A percentile compares a stretch with the other conserved stretches of the same genome.
These are phyloP conservation scores for Drosophila ficusphila DNA, from an alignment of 1,140 invertebrate genomes.

Conservation along the genomic window DNA sequence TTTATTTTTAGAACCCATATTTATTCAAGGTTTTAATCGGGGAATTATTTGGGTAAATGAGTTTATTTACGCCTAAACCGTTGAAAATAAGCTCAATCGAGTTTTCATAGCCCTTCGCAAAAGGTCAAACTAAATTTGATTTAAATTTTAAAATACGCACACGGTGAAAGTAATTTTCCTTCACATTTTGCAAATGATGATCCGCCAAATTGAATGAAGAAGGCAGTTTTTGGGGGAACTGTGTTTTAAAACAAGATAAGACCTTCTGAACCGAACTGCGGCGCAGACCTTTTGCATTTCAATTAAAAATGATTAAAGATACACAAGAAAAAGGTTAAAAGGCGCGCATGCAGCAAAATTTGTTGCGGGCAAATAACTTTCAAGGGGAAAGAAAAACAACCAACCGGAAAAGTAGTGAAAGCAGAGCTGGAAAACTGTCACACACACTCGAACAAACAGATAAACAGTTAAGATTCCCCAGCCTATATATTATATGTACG, in stretches of 20 bases:
- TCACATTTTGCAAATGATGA: slow-evolving; percentile 39
- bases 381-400: slow-evolving; percentile 30
- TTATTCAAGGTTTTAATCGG: not conserved
- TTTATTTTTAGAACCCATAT: not conserved
- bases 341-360: slow-evolving; percentile 67
- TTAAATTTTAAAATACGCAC: slow-evolving; percentile 41
- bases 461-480: slow-evolving; percentile 32
- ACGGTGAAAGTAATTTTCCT: slow-evolving; percentile 38
- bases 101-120: slow-evolving; percentile 3
- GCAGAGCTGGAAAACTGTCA: slow-evolving; percentile 26
- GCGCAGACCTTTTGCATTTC: slow-evolving; percentile 58
- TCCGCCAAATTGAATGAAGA: slow-evolving; percentile 15
- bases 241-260: slow-evolving; percentile 24
- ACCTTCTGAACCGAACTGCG: not conserved
- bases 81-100: slow-evolving; percentile 1
- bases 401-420: slow-evolving; percentile 26
- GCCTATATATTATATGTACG: not conserved
- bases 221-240: not conserved
- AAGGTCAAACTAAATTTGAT: slow-evolving; percentile 47
- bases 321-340: slow-evolving; percentile 74
- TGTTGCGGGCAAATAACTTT: slow-evolving; percentile 72
- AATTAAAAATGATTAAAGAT: slow-evolving; percentile 80
- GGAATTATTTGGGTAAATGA: not conserved
- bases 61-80: not conserved
- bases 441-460: slow-evolving; percentile 30